Percentiles rank a stretch among this genome's conserved stretches.
Evolutionary conservation across 2,113 vertebrate species (phyloP).

Genomic region (Crocuta crocuta): DNA sequence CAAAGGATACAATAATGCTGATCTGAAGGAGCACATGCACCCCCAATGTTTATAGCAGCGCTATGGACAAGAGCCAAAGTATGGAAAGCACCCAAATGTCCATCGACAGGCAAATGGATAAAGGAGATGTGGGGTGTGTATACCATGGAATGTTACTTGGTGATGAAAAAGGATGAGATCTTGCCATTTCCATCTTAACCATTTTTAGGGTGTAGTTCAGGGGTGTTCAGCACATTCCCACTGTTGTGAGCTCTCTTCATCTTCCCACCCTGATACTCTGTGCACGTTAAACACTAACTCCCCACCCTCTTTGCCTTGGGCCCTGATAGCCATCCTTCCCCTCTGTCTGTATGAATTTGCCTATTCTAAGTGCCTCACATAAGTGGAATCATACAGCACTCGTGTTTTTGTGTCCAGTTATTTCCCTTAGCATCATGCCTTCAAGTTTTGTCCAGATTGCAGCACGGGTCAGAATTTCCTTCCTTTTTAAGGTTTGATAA

Average conservation of each 20-base stretch:
- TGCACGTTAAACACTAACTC: neutral
- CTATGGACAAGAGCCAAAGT: no score
- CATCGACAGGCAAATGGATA: no score
- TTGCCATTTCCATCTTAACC: neutral
- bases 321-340: no score
- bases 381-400: neutral
- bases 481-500: neutral
- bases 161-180: no score
- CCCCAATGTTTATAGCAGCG: no score
- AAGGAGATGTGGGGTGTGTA: no score
- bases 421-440: neutral
- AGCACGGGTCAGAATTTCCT: neutral
- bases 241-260: neutral
- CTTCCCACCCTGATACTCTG: no score
- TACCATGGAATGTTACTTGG: no score
- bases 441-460: neutral
- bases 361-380: neutral
- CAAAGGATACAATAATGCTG: no score
- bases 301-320: fast-evolving
- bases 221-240: neutral
- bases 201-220: neutral
- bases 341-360: neutral
- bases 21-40: no score
- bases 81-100: no score
- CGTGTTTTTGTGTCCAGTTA: neutral